These are phyloP conservation scores for Diplodus puntazzo DNA, from an alignment of 2,797 vertebrate species.

Conservation along the genomic window DNA sequence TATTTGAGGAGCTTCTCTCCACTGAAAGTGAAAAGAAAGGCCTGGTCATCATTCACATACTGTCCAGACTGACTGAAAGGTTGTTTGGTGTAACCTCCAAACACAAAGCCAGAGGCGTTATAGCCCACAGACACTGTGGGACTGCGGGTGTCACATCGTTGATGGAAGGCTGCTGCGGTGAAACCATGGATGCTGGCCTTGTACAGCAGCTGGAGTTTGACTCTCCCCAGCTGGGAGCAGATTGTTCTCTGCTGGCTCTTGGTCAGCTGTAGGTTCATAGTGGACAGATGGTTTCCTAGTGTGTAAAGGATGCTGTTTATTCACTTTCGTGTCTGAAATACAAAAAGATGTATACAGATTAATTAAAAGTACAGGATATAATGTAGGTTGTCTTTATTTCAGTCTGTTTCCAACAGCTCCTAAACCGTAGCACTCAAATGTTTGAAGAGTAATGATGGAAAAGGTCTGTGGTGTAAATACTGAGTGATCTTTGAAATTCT, in stretches of 20 bases:
- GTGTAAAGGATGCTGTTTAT: too few species aligned
- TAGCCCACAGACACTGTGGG: conserved; percentile 78
- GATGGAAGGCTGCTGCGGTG: conserved; percentile 61
- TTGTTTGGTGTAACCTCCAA: conserved; percentile 74
- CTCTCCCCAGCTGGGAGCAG: conserved; percentile 42
- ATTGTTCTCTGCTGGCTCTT: conserved; percentile 32
- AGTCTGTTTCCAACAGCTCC: too few species aligned
- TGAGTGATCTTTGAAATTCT: too few species aligned
- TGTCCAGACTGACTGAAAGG: conserved; percentile 55
- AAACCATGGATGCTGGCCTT: conserved; percentile 45
- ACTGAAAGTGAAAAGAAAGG: conserved; percentile 73
- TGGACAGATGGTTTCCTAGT: neutral
- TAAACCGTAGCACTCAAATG: too few species aligned
- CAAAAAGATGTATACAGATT: too few species aligned
- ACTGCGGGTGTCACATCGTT: conserved; percentile 63
- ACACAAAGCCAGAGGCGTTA: conserved; percentile 64
- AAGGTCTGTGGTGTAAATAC: too few species aligned
- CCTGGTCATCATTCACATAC: conserved; percentile 42
- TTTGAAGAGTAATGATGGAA: too few species aligned
- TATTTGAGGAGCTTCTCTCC: conserved; percentile 35
- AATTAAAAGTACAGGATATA: too few species aligned
- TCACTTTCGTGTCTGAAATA: too few species aligned
- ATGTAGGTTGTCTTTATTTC: too few species aligned
- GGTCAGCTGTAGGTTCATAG: conserved; percentile 39
- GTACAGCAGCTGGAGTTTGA: conserved; percentile 64